Base-by-base conservation (phyloP, 2,797 vertebrate genomes). In the Eptatretus atami region DNA sequence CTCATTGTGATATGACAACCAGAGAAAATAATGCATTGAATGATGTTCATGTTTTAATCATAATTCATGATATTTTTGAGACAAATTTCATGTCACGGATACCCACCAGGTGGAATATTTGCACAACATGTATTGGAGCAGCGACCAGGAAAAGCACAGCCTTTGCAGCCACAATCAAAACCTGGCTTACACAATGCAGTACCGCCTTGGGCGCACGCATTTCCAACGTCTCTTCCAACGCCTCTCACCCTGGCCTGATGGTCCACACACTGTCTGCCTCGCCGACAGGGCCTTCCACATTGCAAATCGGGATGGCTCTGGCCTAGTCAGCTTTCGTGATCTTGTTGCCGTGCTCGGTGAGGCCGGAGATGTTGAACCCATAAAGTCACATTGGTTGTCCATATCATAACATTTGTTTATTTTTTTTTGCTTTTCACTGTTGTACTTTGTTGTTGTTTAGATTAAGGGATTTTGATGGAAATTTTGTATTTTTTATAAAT, bases 111-210 rank as follows among this genome's bases (percentile, higher is more conserved):
- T 86, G 0, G 92, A 95, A 63, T 86, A 98, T 70, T 77, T 98
- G 71, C 92, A 84, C 63, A 98, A 86, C 77, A 95, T 86, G 72
- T 98, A 96, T 75, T 98, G 92, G 92, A 87, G 88, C 1, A 61
- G n/a, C 57, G 57, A 61, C 9, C 82, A 86, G 25, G 86, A 77
- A 75, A 90, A 82, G 75, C 83, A 82, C 2, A 83, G 85, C 2
- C 77, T 77, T 5, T 86, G 92, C 71, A 77, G 85, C 3, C 90
- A 96, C 0, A 87, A 98, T 73, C 92, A 87, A 70, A 90, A 86
- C 74, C 79, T 98, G 72, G 86, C 92, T 1, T 98, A 96, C 70
- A 78, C 93, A 69, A 87, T 95, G 71, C 92, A 98, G 75, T 98
- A 98, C 69, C 86, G 92, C 67, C 90, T 98, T 2, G 84, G 95